A percentile compares a stretch with the other conserved stretches of the same genome.
phyloP scores from a whole-genome alignment of 92 coral and sea anemone genomes.

The Zoanthus gigantus region DNA sequence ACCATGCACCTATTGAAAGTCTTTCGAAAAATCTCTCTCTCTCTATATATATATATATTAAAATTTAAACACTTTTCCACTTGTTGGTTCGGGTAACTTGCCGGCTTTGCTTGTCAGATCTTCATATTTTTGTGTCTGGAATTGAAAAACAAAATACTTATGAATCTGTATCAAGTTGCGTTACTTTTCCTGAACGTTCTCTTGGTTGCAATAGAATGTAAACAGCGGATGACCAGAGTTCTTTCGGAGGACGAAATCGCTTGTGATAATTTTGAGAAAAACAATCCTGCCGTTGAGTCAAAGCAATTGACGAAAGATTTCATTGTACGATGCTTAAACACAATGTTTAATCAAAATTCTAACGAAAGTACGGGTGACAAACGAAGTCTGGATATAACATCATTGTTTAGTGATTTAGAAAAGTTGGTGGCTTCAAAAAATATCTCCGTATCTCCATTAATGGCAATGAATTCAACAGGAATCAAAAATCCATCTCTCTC shows the following conservation, averaged over 20 bases:
- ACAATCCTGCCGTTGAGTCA: not conserved
- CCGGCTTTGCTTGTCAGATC: not conserved
- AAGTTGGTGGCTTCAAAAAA: constrained; percentile 13
- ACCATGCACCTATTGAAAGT: constrained; percentile 3
- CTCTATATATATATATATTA: not conserved
- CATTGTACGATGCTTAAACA: not conserved
- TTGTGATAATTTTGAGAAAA: not conserved
- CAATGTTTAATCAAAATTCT: constrained; percentile 1
- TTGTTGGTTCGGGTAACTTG: not conserved
- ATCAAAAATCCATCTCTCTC: not conserved
- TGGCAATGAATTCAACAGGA: not conserved
- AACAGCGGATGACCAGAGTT: constrained; percentile 12
- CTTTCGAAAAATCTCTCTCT: not conserved
- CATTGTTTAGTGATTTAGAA: constrained; percentile 16
- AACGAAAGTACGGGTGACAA: not conserved
- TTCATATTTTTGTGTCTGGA: not conserved
- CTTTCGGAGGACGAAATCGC: not conserved
- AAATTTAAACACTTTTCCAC: constrained; percentile 26
- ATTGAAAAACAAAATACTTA: not conserved
- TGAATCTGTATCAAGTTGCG: not conserved
- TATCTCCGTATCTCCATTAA: not conserved
- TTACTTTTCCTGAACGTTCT: constrained; percentile 22
- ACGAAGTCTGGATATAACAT: not conserved
- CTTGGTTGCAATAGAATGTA: constrained; percentile 1
- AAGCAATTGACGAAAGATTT: not conserved